Conservation (phyloP, 2,888 invertebrate genomes). For the Chouioia cunea region DNA sequence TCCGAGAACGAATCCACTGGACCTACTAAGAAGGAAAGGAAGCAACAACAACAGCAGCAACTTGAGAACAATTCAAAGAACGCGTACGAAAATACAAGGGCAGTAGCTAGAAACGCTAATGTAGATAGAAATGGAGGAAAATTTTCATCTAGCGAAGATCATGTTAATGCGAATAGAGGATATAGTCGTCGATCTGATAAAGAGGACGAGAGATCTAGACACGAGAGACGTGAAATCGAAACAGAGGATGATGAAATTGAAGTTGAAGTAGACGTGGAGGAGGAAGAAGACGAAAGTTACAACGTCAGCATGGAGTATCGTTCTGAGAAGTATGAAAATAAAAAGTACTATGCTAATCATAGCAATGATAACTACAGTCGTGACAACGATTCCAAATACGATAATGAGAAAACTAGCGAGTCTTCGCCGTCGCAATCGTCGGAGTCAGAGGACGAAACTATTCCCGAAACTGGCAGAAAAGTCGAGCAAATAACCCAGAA, state of each 20-base stretch:
- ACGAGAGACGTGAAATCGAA: constrained; percentile 49
- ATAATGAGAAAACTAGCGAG: constrained; percentile 58
- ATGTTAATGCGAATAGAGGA: constrained; percentile 3
- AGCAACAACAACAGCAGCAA: constrained; percentile 60
- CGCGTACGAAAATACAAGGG: constrained; percentile 54
- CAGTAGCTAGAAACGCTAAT: constrained; percentile 16
- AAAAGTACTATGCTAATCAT: constrained; percentile 59
- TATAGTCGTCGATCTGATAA: constrained; percentile 35
- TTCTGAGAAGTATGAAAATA: constrained; percentile 53
- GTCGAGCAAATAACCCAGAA: constrained; percentile 67
- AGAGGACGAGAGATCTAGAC: constrained; percentile 31
- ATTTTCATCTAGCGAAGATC: constrained; percentile 36
- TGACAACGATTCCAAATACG: constrained; percentile 56
- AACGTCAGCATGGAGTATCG: constrained; percentile 53
- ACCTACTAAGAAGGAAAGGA: constrained; percentile 49
- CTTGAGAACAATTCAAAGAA: constrained; percentile 55
- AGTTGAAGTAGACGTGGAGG: constrained; percentile 55
- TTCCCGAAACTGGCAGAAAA: constrained; percentile 65
- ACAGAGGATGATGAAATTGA: constrained; percentile 61
- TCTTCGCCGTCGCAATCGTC: constrained; percentile 57
- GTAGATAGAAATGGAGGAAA: constrained; percentile 31
- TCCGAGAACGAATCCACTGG: constrained; percentile 45
- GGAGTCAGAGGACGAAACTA: constrained; percentile 65
- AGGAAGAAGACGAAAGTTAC: constrained; percentile 59
- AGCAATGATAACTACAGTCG: constrained; percentile 19